phyloP scores from a whole-genome alignment of 2,888 invertebrate genomes.

The Caenorhabditis macrosperma region DNA sequence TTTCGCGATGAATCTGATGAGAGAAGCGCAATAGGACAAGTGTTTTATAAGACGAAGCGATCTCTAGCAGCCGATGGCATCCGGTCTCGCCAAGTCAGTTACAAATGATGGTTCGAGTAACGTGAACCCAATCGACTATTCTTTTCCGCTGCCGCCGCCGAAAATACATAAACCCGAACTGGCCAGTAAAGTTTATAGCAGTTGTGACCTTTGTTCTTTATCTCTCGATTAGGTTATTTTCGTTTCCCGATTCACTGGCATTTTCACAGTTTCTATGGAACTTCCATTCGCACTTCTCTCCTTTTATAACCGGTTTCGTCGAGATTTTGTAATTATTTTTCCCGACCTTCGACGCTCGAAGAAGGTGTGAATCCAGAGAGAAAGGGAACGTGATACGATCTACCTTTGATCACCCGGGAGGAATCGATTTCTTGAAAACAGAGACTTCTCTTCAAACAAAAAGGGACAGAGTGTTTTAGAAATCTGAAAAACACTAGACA shows the following conservation, averaged over 20 bases:
- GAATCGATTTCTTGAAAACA: too few relatives aligned
- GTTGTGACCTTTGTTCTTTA: constrained; percentile 28
- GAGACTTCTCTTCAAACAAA: too few relatives aligned
- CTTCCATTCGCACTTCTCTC: constrained; percentile 10
- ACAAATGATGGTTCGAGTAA: background rate
- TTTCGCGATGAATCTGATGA: background rate
- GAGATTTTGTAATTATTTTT: constrained; percentile 42
- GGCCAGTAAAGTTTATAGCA: background rate
- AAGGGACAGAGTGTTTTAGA: too few relatives aligned
- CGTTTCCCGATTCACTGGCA: constrained; percentile 6
- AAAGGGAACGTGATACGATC: constrained; percentile 27
- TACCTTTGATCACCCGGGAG: too few relatives aligned
- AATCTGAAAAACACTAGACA: background rate
- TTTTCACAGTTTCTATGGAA: constrained; percentile 38
- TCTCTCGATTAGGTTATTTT: background rate
- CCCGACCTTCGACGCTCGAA: constrained; percentile 2
- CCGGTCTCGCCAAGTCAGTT: constrained; percentile 3
- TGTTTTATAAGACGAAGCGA: constrained; percentile 2
- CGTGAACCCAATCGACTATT: background rate
- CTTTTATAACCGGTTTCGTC: constrained; percentile 22
- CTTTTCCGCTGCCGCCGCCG: background rate
- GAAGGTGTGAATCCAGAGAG: constrained; percentile 22
- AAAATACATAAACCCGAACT: background rate
- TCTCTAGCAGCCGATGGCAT: too few relatives aligned
- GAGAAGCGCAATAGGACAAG: background rate